Evolutionary conservation across 2,797 vertebrate species (phyloP).

Genomic region (Ceyx erithaca): DNA sequence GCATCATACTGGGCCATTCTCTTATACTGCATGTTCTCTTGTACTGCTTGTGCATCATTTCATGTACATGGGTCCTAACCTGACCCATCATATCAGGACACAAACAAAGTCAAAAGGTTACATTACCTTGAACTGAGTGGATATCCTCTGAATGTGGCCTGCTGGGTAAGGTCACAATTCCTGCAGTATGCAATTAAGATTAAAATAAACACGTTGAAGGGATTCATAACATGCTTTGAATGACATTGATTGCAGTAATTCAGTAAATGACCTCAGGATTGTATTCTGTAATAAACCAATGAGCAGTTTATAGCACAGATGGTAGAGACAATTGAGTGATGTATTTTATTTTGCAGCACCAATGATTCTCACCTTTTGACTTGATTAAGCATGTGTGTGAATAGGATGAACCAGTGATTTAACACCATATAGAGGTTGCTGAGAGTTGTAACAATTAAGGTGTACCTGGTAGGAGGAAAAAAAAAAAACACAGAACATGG

Average conservation of each 20-base stretch:
- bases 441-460: constrained; percentile 42
- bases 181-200: constrained; percentile 79
- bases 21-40: background rate
- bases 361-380: constrained; percentile 79
- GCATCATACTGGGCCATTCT: background rate
- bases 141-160: constrained; percentile 65
- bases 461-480: background rate
- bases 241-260: constrained; percentile 79
- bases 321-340: constrained; percentile 71
- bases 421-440: constrained; percentile 49
- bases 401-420: constrained; percentile 73
- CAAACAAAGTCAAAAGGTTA: constrained; percentile 45
- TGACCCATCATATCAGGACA: constrained; percentile 2
- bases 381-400: constrained; percentile 73
- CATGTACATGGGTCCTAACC: background rate
- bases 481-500: background rate
- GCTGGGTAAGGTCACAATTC: constrained; percentile 77
- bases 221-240: constrained; percentile 75
- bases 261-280: constrained; percentile 77
- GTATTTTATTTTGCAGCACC: constrained; percentile 76
- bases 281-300: constrained; percentile 77
- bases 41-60: background rate
- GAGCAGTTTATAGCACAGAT: constrained; percentile 71
- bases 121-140: constrained; percentile 63
- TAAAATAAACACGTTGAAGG: constrained; percentile 79